A percentile compares a stretch with the other conserved stretches of the same genome.
Evolutionary conservation across 2,888 invertebrate genomes (phyloP).

Genomic region (Hofmannophila pseudospretella): DNA sequence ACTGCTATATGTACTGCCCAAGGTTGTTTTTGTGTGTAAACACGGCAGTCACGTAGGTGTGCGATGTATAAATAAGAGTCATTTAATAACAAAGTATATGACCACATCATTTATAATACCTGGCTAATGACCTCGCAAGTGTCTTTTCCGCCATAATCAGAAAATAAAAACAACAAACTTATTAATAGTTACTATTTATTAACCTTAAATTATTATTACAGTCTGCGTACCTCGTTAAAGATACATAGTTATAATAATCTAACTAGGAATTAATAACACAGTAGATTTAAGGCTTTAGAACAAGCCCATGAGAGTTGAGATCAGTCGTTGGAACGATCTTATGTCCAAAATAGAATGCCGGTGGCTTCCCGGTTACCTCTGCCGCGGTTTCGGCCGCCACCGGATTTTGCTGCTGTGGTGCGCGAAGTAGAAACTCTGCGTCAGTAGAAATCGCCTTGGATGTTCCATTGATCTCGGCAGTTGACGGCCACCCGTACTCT

Average conservation of each 20-base stretch:
- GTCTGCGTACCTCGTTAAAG: slow-evolving; percentile 50
- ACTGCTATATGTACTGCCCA: slow-evolving; percentile 34
- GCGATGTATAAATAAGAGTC: slow-evolving; percentile 16
- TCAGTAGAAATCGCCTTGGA: slow-evolving; percentile 58
- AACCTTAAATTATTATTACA: slow-evolving; percentile 62
- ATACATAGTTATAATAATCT: slow-evolving; percentile 60
- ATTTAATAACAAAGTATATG: slow-evolving; percentile 19
- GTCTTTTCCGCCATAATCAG: slow-evolving; percentile 21
- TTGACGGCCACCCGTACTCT: slow-evolving; percentile 46
- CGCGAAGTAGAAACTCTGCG: slow-evolving; percentile 54
- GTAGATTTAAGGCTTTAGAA: slow-evolving; percentile 65
- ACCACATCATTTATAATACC: background rate
- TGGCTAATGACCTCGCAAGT: slow-evolving; percentile 22
- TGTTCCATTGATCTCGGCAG: slow-evolving; percentile 70
- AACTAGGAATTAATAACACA: slow-evolving; percentile 73
- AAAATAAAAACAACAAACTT: slow-evolving; percentile 31
- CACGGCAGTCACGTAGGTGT: slow-evolving; percentile 27
- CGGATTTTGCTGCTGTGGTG: slow-evolving; percentile 39
- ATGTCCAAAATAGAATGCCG: slow-evolving; percentile 36
- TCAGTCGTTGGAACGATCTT: slow-evolving; percentile 66
- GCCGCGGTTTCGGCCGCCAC: slow-evolving; percentile 31
- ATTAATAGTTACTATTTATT: slow-evolving; percentile 46
- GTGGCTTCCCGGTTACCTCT: slow-evolving; percentile 26
- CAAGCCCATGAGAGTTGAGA: slow-evolving; percentile 67
- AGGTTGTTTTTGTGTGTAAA: slow-evolving; percentile 75